Conservation (phyloP, 2,888 invertebrate species). For the Leptothorax acervorum region DNA sequence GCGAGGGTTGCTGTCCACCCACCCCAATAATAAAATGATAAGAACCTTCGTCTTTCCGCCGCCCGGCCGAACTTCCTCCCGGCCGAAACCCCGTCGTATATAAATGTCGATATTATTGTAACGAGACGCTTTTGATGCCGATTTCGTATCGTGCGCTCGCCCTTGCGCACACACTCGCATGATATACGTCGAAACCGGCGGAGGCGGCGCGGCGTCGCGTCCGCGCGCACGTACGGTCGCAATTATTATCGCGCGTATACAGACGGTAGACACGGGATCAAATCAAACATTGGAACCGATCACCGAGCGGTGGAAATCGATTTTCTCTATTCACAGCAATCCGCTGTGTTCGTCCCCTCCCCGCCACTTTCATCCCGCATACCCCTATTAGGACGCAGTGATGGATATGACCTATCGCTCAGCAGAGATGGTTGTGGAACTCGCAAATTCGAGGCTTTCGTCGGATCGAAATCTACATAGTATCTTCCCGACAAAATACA, state of each 20-base stretch:
- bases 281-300: slow-evolving; percentile 77
- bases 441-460: not conserved
- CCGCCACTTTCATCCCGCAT: slow-evolving; percentile 59
- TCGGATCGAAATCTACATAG: not conserved
- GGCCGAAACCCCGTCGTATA: slow-evolving; percentile 77
- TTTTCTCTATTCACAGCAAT: slow-evolving; percentile 76
- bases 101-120: slow-evolving; percentile 84
- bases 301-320: slow-evolving; percentile 76
- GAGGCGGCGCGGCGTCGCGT: not conserved
- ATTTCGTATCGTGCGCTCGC: slow-evolving; percentile 73
- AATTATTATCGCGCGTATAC: slow-evolving; percentile 62
- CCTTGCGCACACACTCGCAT: slow-evolving; percentile 53
- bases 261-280: slow-evolving; percentile 65
- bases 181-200: slow-evolving; percentile 35
- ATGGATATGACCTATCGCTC: slow-evolving; percentile 54
- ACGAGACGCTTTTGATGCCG: slow-evolving; percentile 80
- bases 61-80: slow-evolving; percentile 60
- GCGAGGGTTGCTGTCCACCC: slow-evolving; percentile 76
- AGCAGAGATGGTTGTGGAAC: not conserved
- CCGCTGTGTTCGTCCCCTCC: slow-evolving; percentile 60
- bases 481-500: not conserved
- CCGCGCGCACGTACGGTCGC: slow-evolving; percentile 35
- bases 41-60: slow-evolving; percentile 74
- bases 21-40: slow-evolving; percentile 80
- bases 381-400: slow-evolving; percentile 55